A percentile compares a stretch with the other conserved stretches of the same genome.
These are phyloP conservation scores for Drosophila emarginata DNA, from an alignment of 2,888 invertebrate genomes.

Conservation along the genomic window DNA sequence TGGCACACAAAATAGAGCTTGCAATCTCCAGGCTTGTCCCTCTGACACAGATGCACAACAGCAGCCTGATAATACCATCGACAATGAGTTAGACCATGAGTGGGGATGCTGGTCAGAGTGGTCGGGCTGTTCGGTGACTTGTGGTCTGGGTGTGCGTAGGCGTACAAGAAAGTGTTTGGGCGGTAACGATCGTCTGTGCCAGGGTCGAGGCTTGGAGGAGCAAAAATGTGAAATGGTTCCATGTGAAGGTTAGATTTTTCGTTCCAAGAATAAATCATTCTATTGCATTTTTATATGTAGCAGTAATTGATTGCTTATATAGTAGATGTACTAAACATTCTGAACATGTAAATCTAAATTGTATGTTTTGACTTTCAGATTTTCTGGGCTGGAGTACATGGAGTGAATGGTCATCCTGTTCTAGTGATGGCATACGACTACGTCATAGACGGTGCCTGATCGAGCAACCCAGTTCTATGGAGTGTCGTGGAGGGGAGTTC, in stretches of 20 bases:
- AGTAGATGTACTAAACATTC: no score
- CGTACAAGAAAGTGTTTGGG: constrained; percentile 88
- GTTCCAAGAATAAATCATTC: fast-evolving
- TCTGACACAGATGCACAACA: constrained; percentile 37
- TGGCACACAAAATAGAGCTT: constrained; percentile 86
- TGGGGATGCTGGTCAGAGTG: constrained; percentile 95
- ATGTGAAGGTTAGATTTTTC: constrained; percentile 85
- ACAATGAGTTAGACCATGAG: constrained; percentile 81
- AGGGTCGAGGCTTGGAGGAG: constrained; percentile 86
- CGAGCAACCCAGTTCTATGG: constrained; percentile 84
- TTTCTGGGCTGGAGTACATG: constrained; percentile 90
- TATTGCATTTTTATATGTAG: no score
- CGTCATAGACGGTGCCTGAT: constrained; percentile 87
- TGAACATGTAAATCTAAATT: no score
- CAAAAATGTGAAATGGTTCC: constrained; percentile 88
- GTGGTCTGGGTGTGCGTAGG: constrained; percentile 87
- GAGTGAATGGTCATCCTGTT: constrained; percentile 88
- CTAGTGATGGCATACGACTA: constrained; percentile 86
- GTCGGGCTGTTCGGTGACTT: constrained; percentile 90
- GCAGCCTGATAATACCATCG: constrained; percentile 54
- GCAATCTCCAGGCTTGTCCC: constrained; percentile 88
- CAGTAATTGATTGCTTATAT: no score
- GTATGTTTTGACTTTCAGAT: constrained; percentile 81
- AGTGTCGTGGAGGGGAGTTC: constrained; percentile 87
- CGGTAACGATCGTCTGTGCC: constrained; percentile 83